These are phyloP conservation scores for Butorides virescens DNA, from an alignment of 2,113 vertebrate genomes.

Conservation along the genomic window DNA sequence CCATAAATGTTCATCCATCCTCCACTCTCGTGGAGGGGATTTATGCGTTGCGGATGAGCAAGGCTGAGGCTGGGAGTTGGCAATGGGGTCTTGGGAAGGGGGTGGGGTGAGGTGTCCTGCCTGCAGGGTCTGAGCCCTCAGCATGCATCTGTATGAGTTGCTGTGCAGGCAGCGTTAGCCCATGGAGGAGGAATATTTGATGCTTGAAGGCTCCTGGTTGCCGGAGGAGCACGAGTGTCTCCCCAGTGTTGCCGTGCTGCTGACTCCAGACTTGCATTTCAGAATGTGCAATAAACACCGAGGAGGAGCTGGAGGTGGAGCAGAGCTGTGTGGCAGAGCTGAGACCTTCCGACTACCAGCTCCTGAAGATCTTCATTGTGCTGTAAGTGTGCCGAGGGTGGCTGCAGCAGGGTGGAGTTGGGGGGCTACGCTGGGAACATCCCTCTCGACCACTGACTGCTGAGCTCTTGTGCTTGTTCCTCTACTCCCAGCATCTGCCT, in stretches of 20 bases:
- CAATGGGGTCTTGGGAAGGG: background rate
- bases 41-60: background rate
- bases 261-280: background rate
- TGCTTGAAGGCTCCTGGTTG: background rate
- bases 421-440: rapidly evolving
- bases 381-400: conserved; percentile 74
- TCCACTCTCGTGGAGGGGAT: rapidly evolving
- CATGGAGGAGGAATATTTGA: background rate
- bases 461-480: background rate
- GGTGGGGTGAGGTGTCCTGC: background rate
- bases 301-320: conserved; percentile 80
- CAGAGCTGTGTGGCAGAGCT: conserved; percentile 73
- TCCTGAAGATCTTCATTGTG: conserved; percentile 92
- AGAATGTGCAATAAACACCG: conserved; percentile 83
- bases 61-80: background rate
- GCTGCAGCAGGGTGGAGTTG: rapidly evolving
- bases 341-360: conserved; percentile 86
- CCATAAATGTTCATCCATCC: background rate
- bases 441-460: rapidly evolving
- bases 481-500: conserved; percentile 78
- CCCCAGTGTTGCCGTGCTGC: rapidly evolving
- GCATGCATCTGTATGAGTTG: rapidly evolving
- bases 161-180: background rate
- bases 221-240: background rate
- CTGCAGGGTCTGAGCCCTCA: background rate